Base-by-base conservation (phyloP, 2,888 invertebrate genomes). In the Idaea straminata region DNA sequence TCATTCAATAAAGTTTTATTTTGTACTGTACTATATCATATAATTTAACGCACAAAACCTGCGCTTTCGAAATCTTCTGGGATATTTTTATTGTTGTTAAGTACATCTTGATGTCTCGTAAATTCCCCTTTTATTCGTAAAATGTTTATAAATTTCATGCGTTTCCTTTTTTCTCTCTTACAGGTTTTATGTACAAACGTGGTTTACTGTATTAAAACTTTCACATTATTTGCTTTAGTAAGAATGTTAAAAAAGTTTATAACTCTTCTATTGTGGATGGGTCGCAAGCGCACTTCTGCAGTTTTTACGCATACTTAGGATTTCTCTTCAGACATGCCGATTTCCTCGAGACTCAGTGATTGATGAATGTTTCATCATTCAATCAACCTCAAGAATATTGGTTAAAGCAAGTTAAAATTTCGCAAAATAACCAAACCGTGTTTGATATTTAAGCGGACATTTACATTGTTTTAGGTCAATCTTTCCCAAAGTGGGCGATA, bases 241-340 rank as follows among this genome's bases (percentile, higher is more conserved):
- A 47, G 5, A 47, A 10, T 47, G 7, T 4, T 47, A 13, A 7
- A 47, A 47, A 47, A 47, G 3, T 10, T 10, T 36, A 7, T 5
- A 7, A 36, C 36, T 36, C 36, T 36, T 36, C 13, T 47, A 7
- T 10, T 47, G 47, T 13, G 47, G 7, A 10, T 47, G 47, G 7
- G 7, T 47, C 47, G 57, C 64, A 59, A n/a, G 59, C 38, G 59
- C 61, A 67, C 47, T 61, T 36, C 57, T 65, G 59, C 69, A 66
- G 65, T 72, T 79, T 72, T 76, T 75, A 74, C 75, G 72, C 74
- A 70, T 68, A 66, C 70, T 72, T 75, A 73, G 70, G 76, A 79
- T 83, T 81, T 83, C 83, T 80, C 81, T 66, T 74, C 67, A 78
- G 76, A 75, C 76, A 79, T 78, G 78, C 74, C 70, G 72, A 72